These are phyloP conservation scores for Drosophila prolongata DNA, from an alignment of 2,888 invertebrate species.

Conservation along the genomic window DNA sequence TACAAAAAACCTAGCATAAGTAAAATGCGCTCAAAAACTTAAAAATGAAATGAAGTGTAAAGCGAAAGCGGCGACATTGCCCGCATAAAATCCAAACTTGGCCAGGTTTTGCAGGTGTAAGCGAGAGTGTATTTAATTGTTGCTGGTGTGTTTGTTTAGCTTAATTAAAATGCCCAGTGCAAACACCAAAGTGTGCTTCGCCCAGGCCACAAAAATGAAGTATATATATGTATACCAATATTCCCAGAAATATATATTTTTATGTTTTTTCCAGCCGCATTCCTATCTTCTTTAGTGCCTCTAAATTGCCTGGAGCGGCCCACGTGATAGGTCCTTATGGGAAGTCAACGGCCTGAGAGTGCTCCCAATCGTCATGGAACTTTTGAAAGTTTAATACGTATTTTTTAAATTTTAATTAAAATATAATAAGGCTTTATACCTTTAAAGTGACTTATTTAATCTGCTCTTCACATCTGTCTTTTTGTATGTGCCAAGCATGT, in stretches of 20 bases:
- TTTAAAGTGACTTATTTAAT: neutral
- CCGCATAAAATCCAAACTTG: constrained; percentile 6
- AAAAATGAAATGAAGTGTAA: constrained; percentile 70
- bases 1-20: constrained; percentile 43
- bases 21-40: constrained; percentile 48
- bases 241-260: constrained; percentile 17
- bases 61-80: constrained; percentile 28
- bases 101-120: constrained; percentile 5
- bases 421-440: too few species aligned
- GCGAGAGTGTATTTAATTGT: constrained; percentile 26
- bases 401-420: too few species aligned
- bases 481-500: too few species aligned
- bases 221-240: neutral
- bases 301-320: constrained; percentile 9
- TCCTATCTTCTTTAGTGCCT: neutral
- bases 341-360: too few species aligned
- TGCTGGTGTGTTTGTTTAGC: constrained; percentile 56
- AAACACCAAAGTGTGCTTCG: constrained; percentile 48
- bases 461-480: too few species aligned
- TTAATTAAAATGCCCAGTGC: constrained; percentile 65
- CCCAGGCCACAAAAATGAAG: constrained; percentile 32
- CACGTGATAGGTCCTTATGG: constrained; percentile 3
- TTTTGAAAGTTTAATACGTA: neutral
- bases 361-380: neutral
- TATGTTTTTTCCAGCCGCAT: constrained; percentile 15